phyloP scores from a whole-genome alignment of 2,888 invertebrate species.

The Gonocerus acuteangulatus region DNA sequence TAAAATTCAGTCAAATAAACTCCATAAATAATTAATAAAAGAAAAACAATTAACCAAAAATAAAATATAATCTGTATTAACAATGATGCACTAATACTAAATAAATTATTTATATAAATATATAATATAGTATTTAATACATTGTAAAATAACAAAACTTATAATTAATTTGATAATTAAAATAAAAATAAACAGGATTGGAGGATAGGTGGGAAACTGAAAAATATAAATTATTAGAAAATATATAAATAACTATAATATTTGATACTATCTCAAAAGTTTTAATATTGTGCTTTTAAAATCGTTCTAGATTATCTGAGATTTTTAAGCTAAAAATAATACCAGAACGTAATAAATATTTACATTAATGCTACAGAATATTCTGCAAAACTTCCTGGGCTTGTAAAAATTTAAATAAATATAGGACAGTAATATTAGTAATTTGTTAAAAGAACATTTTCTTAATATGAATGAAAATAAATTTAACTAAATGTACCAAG shows the following conservation, averaged over 20 bases:
- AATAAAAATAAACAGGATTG: constrained; percentile 1
- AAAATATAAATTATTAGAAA: neutral
- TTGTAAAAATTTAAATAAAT: too few species aligned
- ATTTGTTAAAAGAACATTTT: too few species aligned
- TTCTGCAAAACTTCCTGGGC: too few species aligned
- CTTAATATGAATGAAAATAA: too few species aligned
- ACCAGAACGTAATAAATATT: too few species aligned
- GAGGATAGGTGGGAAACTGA: constrained; percentile 5
- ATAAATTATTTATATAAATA: constrained; percentile 22
- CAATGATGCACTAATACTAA: constrained; percentile 18
- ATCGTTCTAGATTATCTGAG: too few species aligned
- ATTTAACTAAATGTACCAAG: too few species aligned
- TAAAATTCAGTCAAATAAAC: constrained; percentile 22
- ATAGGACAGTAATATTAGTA: too few species aligned
- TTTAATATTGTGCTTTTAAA: too few species aligned
- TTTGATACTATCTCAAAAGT: too few species aligned
- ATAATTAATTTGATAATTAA: constrained; percentile 2
- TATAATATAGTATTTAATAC: constrained; percentile 20
- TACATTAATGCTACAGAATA: too few species aligned
- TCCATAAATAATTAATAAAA: constrained; percentile 11
- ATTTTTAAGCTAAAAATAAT: too few species aligned
- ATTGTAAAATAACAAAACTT: constrained; percentile 6
- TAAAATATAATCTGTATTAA: constrained; percentile 24
- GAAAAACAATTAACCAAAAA: constrained; percentile 13
- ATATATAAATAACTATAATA: neutral